phyloP scores from a whole-genome alignment of 2,888 invertebrate genomes.

The Rhagium mordax region DNA sequence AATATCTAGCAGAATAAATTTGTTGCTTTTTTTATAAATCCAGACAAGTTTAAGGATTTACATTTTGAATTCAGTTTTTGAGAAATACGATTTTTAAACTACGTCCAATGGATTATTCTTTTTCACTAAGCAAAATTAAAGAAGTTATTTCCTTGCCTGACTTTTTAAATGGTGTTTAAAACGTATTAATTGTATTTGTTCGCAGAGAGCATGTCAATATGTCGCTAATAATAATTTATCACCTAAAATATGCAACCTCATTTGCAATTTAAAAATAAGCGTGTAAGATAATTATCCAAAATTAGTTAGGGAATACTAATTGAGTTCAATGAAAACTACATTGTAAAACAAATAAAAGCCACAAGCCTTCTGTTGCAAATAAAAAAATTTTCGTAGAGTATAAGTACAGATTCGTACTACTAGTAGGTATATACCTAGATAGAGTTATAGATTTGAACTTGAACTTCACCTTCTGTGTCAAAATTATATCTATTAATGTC shows the following conservation, averaged over 20 bases:
- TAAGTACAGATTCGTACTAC: too few relatives aligned
- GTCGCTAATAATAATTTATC: not conserved
- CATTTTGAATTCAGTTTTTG: not conserved
- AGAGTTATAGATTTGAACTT: too few relatives aligned
- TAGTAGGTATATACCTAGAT: too few relatives aligned
- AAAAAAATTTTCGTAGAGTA: too few relatives aligned
- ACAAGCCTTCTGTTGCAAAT: too few relatives aligned
- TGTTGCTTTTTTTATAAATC: not conserved
- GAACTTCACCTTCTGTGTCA: too few relatives aligned
- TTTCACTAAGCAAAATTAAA: too few relatives aligned
- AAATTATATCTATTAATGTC: too few relatives aligned
- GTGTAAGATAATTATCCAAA: not conserved
- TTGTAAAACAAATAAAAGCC: not conserved
- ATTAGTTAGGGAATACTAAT: not conserved
- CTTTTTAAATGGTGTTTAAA: too few relatives aligned
- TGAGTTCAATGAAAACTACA: not conserved
- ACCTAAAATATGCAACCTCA: not conserved
- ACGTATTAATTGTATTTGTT: not conserved
- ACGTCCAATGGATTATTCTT: too few relatives aligned
- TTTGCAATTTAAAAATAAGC: not conserved
- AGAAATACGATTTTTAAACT: not conserved
- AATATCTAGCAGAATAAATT: not conserved
- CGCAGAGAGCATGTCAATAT: not conserved
- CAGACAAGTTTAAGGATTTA: not conserved
- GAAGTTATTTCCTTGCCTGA: too few relatives aligned